These are phyloP conservation scores for Drosophila cracens DNA, from an alignment of 2,888 invertebrate genomes.

Conservation along the genomic window DNA sequence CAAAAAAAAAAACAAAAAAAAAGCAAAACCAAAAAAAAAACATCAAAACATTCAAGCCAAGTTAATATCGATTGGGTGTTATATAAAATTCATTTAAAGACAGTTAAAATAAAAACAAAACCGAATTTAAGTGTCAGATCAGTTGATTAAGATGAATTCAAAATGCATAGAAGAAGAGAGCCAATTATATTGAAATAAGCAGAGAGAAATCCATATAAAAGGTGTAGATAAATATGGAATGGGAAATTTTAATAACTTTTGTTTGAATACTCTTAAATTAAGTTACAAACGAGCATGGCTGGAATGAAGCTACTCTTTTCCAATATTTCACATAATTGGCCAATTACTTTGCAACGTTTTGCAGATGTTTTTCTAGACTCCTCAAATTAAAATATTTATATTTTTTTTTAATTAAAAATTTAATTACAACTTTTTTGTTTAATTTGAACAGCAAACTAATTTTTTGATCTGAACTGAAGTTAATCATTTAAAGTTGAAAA, in stretches of 20 bases:
- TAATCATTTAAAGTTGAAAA: background rate
- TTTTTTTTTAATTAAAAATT: no score
- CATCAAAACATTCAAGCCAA: conserved; percentile 35
- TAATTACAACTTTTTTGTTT: no score
- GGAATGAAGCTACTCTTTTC: background rate
- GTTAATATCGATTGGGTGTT: conserved; percentile 46
- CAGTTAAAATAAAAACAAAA: background rate
- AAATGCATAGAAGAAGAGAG: background rate
- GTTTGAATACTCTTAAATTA: background rate
- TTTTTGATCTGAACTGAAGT: background rate
- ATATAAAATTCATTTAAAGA: conserved; percentile 30
- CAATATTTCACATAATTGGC: background rate
- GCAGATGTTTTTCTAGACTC: background rate
- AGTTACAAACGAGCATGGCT: background rate
- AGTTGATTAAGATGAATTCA: background rate
- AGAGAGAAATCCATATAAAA: background rate
- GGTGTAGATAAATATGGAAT: background rate
- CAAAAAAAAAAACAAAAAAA: conserved; percentile 4
- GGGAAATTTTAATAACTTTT: background rate
- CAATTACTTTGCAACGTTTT: background rate
- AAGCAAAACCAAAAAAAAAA: conserved; percentile 6
- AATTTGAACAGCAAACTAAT: background rate
- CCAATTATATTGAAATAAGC: background rate
- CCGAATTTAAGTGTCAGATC: background rate
- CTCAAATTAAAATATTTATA: background rate